Evolutionary conservation across 2,113 vertebrate genomes (phyloP).

Genomic region (Apus apus): DNA sequence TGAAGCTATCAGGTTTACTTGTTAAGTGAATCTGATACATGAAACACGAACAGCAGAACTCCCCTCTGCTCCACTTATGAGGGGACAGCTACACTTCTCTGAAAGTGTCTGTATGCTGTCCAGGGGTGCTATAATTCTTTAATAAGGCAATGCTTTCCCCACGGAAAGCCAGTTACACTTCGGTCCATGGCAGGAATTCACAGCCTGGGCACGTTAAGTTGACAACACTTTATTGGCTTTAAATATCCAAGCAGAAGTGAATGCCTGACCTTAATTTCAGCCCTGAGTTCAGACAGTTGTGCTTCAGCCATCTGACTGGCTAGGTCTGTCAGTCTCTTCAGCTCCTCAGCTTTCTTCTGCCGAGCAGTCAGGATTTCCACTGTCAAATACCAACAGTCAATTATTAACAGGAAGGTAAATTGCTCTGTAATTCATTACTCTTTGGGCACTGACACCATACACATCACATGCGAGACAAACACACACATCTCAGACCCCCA

Average conservation of each 20-base stretch:
- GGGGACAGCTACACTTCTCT: background rate
- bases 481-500: background rate
- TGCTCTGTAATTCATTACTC: background rate
- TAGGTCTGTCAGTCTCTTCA: constrained; percentile 80
- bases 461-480: background rate
- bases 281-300: constrained; percentile 82
- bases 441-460: background rate
- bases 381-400: constrained; percentile 62
- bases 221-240: background rate
- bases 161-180: background rate
- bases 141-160: background rate
- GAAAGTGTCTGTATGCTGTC: background rate
- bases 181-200: background rate
- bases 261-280: constrained; percentile 82
- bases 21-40: background rate
- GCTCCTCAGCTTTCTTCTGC: constrained; percentile 83
- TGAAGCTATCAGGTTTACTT: background rate
- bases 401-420: constrained; percentile 26
- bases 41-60: background rate
- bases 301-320: constrained; percentile 83
- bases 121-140: background rate
- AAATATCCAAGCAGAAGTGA: background rate
- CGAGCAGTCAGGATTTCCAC: constrained; percentile 84
- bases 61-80: background rate
- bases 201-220: background rate